These are phyloP conservation scores for Norana najaformis DNA, from an alignment of 2,888 invertebrate species.

Conservation along the genomic window DNA sequence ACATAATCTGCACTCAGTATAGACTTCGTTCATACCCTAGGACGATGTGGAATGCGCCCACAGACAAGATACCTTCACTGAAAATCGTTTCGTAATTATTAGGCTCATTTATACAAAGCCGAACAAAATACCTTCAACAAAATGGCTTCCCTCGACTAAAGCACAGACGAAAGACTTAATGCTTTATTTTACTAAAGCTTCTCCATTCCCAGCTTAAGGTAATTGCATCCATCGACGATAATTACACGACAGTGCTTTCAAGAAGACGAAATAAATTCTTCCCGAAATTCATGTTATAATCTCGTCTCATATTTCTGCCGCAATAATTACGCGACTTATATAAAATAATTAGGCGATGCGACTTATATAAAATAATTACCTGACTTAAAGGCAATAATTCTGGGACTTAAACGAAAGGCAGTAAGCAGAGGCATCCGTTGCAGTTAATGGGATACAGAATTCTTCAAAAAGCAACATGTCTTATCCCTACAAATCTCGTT, in stretches of 20 bases:
- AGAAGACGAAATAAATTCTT: background rate
- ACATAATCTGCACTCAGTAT: background rate
- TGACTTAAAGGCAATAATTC: too few relatives aligned
- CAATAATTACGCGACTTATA: too few relatives aligned
- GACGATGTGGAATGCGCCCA: background rate
- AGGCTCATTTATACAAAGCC: conserved; percentile 3
- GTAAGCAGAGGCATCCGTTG: background rate
- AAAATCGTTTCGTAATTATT: background rate
- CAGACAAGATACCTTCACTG: background rate
- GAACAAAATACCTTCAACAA: background rate
- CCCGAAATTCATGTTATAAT: background rate
- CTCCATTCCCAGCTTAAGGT: background rate
- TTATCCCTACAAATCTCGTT: background rate
- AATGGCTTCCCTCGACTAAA: background rate
- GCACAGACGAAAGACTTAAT: background rate
- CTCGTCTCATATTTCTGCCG: background rate
- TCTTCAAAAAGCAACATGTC: background rate
- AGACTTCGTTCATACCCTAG: background rate
- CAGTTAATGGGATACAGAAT: background rate
- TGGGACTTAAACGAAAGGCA: background rate
- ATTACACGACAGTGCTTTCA: background rate
- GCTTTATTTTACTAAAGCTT: background rate
- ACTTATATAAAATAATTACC: too few relatives aligned
- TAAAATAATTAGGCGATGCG: too few relatives aligned
- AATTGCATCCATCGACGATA: background rate